Conservation (phyloP, 2,113 vertebrate species). For the Phasianus colchicus region DNA sequence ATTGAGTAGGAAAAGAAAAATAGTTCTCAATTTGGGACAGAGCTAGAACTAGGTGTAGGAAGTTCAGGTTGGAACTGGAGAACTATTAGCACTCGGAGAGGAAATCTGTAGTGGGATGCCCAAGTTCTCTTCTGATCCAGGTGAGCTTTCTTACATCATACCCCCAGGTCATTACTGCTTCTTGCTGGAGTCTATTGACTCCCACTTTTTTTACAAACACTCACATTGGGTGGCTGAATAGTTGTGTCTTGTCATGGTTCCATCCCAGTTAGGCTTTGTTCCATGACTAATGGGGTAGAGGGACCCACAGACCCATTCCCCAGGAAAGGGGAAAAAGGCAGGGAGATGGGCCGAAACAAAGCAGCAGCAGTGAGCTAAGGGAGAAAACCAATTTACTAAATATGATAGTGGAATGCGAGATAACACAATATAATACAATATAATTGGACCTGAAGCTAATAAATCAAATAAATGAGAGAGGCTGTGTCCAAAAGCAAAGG, state of each 20-base stretch:
- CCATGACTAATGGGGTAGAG: too few species aligned
- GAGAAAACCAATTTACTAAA: too few species aligned
- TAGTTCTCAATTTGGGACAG: not conserved
- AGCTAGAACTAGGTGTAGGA: not conserved
- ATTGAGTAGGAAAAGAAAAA: not conserved
- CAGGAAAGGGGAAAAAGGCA: too few species aligned
- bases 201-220: not conserved
- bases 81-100: not conserved
- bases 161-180: not conserved
- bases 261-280: too few species aligned
- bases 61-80: not conserved
- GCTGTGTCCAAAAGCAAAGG: too few species aligned
- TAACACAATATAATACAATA: too few species aligned
- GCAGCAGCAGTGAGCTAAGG: too few species aligned
- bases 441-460: too few species aligned
- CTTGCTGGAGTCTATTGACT: not conserved
- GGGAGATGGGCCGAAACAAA: too few species aligned
- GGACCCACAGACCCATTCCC: too few species aligned
- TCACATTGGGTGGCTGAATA: not conserved
- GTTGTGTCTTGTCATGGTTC: not conserved
- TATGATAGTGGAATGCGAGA: too few species aligned
- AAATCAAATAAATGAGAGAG: too few species aligned
- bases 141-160: not conserved
- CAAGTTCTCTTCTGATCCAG: not conserved
- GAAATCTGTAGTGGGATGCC: not conserved